Evolutionary conservation across 2,113 vertebrate genomes (phyloP), one percentile per base, ranked within the genome.

Genomic region (Drymodes brunneopygia): DNA sequence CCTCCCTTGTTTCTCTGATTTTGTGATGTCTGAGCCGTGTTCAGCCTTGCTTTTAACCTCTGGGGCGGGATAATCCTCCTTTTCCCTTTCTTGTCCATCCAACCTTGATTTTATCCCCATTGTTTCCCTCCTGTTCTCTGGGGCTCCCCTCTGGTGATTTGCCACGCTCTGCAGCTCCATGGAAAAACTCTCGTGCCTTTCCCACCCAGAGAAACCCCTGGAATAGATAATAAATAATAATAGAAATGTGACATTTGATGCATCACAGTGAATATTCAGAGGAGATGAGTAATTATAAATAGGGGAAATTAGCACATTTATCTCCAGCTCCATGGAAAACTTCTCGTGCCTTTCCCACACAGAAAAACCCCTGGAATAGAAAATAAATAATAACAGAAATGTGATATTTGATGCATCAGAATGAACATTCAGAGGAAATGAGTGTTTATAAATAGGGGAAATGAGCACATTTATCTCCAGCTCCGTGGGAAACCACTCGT

Each of bases 11-110:
- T 67, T 11, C 57, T 69, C 73, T 1, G 0, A 66, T 88, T 91
- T n/a, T 2, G 0, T 17, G 58, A 12, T 0, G 8, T 60, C 2
- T 2, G 31, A 47, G 12, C 67, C 48, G 1, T 1, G 31, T 0
- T 7, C 1, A 0, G 38, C 73, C 36, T 62, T 1, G 48, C 12
- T 65, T 91, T 64, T 82, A 92, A 61, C 69, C 57, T 62, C 35
- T 2, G 6, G 53, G 60, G 38, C 5, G 42, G 57, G 73, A 60
- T 88, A 86, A 95, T 78, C 73, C 77, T 67, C 25, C 23, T 61
- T 60, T 36, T 11, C 61, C 73, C 73, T 83, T 81, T 84, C 64
- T 74, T 29, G n/a, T 12, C 61, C 83, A 15, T 9, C 61, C 88
- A 47, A 24, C 44, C 69, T 82, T 74, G 9, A 6, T 48, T 95